Evolutionary conservation across 2,113 vertebrate species (phyloP), one percentile per base, ranked within the genome.

Genomic region (Cettia cetti): DNA sequence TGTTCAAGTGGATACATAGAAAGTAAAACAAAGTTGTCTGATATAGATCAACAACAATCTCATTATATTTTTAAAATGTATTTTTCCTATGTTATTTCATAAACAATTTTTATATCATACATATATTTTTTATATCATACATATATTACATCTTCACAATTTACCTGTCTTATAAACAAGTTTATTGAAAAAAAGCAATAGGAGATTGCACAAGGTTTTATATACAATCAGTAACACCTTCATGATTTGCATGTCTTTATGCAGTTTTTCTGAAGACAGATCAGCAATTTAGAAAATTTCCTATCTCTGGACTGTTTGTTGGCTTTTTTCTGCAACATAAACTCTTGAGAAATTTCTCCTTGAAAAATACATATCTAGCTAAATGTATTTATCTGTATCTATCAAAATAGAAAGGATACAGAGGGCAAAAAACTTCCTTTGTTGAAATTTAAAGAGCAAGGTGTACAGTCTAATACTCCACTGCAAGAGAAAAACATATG

Each of bases 391-490:
- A 24, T 31, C 28, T 49, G 7, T 20, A 39, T 49, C 28, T 76
- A 49, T 49, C 6, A 11, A 71, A 37, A 64, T 6, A n/a, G 19
- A 81, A 87, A 81, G 5, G 7, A 63, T 37, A 20, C 10, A 76
- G n/a, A 33, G 3, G 37, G 52, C 0, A 6, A 11, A 2, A 10
- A 66, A 56, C 1, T 49, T 35, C 4, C 11, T 81, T 72, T 54
- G 23, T 26, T 84, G 44, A 81, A 87, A 77, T 37, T 16, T 40
- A 42, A 45, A 24, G 22, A 66, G 18, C 35, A 75, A 80, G 11
- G 5, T 35, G 4, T 42, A n/a, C 9, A 24, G 24, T n/a, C 27
- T 45, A 56, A 83, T 23, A 33, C 15, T 40, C 22, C 28, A 40
- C 8, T 64, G 15, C 13, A 39, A 42, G 27, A 20, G 20, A 44